Conservation (phyloP, 1,140 invertebrate species). For the Drosophila navojoa region DNA sequence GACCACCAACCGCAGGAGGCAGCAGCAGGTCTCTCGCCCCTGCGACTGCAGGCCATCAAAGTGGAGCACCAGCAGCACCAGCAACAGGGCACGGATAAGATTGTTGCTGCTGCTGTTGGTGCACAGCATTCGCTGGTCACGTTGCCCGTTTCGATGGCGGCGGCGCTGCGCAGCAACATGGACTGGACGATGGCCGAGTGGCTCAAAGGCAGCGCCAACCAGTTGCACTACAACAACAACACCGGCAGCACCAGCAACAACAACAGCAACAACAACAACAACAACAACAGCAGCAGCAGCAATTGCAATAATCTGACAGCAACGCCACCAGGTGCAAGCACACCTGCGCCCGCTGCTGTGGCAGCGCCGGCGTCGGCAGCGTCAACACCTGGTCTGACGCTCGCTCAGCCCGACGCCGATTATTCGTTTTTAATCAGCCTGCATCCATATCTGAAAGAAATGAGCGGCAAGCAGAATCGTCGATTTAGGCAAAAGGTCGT, state of each 20-base stretch:
- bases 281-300: conserved; percentile 12
- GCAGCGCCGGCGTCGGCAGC: neutral
- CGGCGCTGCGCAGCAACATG: conserved; percentile 55
- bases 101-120: conserved; percentile 17
- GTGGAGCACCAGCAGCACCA: conserved; percentile 46
- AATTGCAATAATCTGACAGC: conserved; percentile 15
- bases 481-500: conserved; percentile 77
- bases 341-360: conserved; percentile 8
- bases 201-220: conserved; percentile 45
- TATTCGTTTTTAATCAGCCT: conserved; percentile 78
- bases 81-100: conserved; percentile 31
- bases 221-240: conserved; percentile 21
- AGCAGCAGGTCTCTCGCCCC: conserved; percentile 19
- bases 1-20: neutral
- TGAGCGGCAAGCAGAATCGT: conserved; percentile 78
- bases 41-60: conserved; percentile 66
- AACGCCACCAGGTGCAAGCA: conserved; percentile 22
- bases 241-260: conserved; percentile 13
- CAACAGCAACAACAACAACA: neutral
- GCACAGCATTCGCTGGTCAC: conserved; percentile 61
- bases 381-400: neutral
- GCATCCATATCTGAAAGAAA: conserved; percentile 77
- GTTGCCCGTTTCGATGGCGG: conserved; percentile 50
- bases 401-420: conserved; percentile 66
- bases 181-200: conserved; percentile 65